A percentile compares a stretch with the other conserved stretches of the same genome.
These are phyloP conservation scores for Erebia palarica DNA, from an alignment of 2,888 invertebrate species.

Conservation along the genomic window DNA sequence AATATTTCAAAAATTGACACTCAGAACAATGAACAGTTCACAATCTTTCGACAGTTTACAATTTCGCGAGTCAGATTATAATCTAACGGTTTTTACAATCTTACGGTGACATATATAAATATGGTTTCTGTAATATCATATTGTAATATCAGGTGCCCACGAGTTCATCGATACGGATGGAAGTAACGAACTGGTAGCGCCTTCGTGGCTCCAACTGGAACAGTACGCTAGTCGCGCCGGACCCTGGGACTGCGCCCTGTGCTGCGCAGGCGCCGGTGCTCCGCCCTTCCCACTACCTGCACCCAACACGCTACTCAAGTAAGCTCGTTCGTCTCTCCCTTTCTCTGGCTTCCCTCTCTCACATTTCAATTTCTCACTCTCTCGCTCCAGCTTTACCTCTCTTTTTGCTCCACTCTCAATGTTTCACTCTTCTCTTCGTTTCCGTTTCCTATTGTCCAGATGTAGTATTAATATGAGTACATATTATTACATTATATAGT, in stretches of 20 bases:
- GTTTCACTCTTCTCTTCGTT: not conserved
- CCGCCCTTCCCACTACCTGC: conserved; percentile 46
- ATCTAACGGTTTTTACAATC: too few relatives aligned
- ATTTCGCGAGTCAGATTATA: too few relatives aligned
- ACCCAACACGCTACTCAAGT: conserved; percentile 60
- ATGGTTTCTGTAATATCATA: conserved; percentile 36
- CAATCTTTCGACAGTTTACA: too few relatives aligned
- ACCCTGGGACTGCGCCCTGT: conserved; percentile 68
- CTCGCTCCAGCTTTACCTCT: too few relatives aligned
- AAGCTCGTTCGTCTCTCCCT: conserved; percentile 27
- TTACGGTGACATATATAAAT: too few relatives aligned
- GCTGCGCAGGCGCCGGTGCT: conserved; percentile 52
- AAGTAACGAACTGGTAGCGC: conserved; percentile 38
- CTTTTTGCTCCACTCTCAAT: not conserved
- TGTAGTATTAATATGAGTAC: too few relatives aligned
- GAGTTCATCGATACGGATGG: conserved; percentile 57
- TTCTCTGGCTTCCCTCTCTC: too few relatives aligned
- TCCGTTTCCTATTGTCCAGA: too few relatives aligned
- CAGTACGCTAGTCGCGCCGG: conserved; percentile 53
- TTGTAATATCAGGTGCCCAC: conserved; percentile 55
- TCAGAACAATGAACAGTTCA: too few relatives aligned
- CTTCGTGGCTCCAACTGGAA: conserved; percentile 59
- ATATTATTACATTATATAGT: too few relatives aligned
- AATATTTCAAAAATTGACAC: too few relatives aligned
- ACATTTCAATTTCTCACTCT: too few relatives aligned